Percentiles rank a stretch among this genome's conserved stretches.
Conservation (phyloP, 1,140 invertebrate species). For the Steinernema feltiae region DNA sequence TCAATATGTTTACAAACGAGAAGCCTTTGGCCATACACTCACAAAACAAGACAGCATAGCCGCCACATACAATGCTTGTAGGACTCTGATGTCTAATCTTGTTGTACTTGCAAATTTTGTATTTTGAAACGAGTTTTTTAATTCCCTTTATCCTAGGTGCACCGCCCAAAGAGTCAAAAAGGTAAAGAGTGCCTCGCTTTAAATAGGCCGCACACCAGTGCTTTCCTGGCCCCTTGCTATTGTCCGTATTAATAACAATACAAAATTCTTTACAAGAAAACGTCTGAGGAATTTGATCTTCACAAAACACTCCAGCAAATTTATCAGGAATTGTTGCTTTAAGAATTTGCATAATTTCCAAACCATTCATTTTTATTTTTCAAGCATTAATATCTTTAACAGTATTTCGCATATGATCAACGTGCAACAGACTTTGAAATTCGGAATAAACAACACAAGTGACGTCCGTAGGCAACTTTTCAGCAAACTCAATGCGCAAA, state of each 20-base stretch:
- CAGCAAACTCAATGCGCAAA: not conserved
- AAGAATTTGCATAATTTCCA: not conserved
- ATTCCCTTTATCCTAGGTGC: not conserved
- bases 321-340: not conserved
- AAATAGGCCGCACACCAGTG: not conserved
- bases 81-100: not conserved
- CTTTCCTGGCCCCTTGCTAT: not conserved
- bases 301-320: not conserved
- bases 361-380: not conserved
- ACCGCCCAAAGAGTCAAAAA: not conserved
- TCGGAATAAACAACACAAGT: conserved; percentile 11
- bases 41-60: not conserved
- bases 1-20: not conserved
- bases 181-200: not conserved
- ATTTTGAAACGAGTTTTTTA: not conserved
- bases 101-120: not conserved
- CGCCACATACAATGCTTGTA: not conserved
- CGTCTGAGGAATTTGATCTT: not conserved
- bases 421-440: not conserved
- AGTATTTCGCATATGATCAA: conserved; percentile 1
- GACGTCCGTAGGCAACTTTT: not conserved
- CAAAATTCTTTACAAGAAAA: not conserved
- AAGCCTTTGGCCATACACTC: not conserved
- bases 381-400: not conserved
- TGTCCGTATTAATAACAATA: not conserved